These are phyloP conservation scores for Podilymbus podiceps DNA, from an alignment of 2,113 vertebrate species.

Conservation along the genomic window DNA sequence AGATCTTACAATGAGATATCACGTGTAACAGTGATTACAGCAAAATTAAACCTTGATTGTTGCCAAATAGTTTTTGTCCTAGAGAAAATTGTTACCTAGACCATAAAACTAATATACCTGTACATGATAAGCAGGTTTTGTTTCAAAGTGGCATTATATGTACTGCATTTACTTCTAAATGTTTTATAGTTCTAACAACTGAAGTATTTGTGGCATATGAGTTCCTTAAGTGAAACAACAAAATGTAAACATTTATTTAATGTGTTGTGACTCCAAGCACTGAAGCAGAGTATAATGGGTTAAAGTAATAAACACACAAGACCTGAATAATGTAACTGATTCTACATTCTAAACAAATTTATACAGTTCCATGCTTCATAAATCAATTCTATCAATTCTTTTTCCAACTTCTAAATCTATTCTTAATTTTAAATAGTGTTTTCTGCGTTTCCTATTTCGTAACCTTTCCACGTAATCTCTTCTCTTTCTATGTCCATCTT, in stretches of 20 bases:
- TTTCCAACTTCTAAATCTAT: not conserved
- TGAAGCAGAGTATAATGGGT: not conserved
- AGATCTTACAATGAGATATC: not conserved
- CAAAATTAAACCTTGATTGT: not conserved
- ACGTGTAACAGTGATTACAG: not conserved
- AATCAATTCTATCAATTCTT: not conserved
- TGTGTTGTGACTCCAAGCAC: not conserved
- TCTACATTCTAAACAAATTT: conserved; percentile 18
- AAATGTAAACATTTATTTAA: not conserved
- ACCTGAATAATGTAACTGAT: not conserved
- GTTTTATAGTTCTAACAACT: not conserved
- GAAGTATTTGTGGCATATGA: not conserved
- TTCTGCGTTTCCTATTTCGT: not conserved
- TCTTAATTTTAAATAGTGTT: not conserved
- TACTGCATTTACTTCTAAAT: not conserved
- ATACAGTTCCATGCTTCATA: conserved; percentile 6
- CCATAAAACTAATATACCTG: not conserved
- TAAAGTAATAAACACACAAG: conserved; percentile 35
- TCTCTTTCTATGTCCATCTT: not conserved
- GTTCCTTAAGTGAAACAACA: not conserved
- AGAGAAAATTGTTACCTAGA: not conserved
- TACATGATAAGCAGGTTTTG: not conserved
- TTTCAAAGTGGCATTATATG: not conserved
- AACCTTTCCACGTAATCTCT: not conserved
- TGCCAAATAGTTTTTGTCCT: not conserved